Base-by-base conservation (phyloP, 2,113 vertebrate species). In the Hystrix cristata region DNA sequence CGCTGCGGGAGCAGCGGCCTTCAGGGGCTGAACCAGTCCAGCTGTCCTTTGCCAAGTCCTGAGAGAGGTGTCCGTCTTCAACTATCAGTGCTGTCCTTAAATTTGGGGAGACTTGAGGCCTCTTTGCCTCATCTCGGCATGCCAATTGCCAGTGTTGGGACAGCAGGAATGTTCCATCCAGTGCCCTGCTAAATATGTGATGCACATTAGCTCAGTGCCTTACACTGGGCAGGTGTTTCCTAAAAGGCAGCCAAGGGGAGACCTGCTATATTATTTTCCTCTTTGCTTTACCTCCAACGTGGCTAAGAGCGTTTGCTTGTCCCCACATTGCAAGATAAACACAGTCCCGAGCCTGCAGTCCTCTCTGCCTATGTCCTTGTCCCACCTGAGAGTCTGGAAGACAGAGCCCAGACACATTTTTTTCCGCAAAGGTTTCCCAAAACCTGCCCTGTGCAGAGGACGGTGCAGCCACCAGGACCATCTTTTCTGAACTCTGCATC, bases 211-310 rank as follows among this genome's bases (percentile, higher is more conserved):
- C 65, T 46, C 15, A 60, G 38, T 23, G 38, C n/a, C 96, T 86
- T 86, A 82, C 34, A 29, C 82, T 1, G 19, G 51, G 85, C 59
- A 87, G 62, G 83, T 11, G 8, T 88, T 97, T 96, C 60, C 91
- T 67, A 79, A 79, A 62, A 29, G 9, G 57, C 27, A n/a, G 87
- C 91, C 87, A 82, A 34, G 5, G 9, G 48, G n/a, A 97, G 53
- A 34, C 78, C 91, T 80, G 29, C 59, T 84, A 5, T 93, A 76
- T 62, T 81, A 81, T 91, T 96, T 97, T 96, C 71, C 76, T 97
- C 53, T 96, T 95, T 96, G 90, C 87, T 84, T 95, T 92, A 48
- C 80, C 46, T 95, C 76, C 11, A 14, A 86, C 27, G 57, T 53
- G 57, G 74, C 79, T 62, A 43, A 74, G 69, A 23, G 23, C 43